Conservation (phyloP, 2,797 vertebrate species). For the Tapirus indicus region DNA sequence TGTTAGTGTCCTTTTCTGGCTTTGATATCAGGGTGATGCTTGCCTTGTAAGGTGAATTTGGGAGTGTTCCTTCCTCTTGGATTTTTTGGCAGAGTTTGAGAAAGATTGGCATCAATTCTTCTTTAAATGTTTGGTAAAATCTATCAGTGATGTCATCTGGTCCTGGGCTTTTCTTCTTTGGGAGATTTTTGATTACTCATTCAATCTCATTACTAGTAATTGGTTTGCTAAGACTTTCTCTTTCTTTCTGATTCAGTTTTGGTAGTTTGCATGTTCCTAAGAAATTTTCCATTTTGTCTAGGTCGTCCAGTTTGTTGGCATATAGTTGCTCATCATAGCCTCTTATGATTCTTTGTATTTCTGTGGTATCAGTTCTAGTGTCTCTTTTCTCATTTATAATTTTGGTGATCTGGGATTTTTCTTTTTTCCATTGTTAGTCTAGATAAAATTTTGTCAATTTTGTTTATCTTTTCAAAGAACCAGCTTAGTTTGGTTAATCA, state of each 20-base stretch:
- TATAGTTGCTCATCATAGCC: background rate
- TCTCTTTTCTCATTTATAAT: background rate
- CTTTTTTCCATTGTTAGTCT: background rate
- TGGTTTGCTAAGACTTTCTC: background rate
- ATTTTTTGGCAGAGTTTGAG: too few species aligned
- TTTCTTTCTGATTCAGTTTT: background rate
- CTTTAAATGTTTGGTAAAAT: background rate
- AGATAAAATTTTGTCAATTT: background rate
- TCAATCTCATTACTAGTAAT: background rate
- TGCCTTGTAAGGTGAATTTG: too few species aligned
- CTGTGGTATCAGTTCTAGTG: background rate
- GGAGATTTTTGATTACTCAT: background rate
- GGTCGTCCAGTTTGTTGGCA: background rate
- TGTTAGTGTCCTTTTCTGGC: too few species aligned
- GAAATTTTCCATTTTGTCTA: background rate
- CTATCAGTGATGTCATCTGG: background rate
- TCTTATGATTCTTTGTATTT: background rate
- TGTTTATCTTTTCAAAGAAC: background rate
- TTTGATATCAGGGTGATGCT: too few species aligned
- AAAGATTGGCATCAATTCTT: background rate
- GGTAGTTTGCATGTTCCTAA: background rate
- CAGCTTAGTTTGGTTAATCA: background rate
- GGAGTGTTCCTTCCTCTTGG: too few species aligned
- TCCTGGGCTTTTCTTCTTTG: background rate
- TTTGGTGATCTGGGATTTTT: background rate